A percentile compares a stretch with the other conserved stretches of the same genome.
Evolutionary conservation across 1,140 invertebrate genomes (phyloP).

Genomic region (Pseudomyrmex flavicornis): DNA sequence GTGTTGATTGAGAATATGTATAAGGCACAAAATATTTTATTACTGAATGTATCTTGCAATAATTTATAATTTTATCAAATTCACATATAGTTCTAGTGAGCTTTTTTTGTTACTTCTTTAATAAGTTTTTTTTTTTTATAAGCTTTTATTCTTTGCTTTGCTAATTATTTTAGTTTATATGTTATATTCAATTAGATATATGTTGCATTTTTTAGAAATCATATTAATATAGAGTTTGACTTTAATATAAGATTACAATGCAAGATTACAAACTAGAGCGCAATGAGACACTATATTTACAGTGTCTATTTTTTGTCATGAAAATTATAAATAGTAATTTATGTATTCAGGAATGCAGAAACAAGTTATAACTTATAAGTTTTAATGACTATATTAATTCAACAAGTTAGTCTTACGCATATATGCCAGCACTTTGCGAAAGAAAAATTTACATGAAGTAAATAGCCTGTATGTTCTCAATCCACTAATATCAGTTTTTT

Average conservation of each 20-base stretch:
- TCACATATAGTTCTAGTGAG: conserved; percentile 43
- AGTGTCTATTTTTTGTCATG: conserved; percentile 40
- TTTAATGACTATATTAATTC: conserved; percentile 5
- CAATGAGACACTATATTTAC: conserved; percentile 20
- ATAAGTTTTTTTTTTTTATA: conserved; percentile 18
- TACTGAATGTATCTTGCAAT: conserved; percentile 46
- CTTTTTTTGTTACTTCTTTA: conserved; percentile 39
- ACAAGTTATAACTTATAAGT: not conserved
- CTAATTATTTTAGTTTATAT: too few relatives aligned
- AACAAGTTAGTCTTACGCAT: not conserved
- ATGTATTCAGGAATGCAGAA: conserved; percentile 8
- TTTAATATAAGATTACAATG: not conserved
- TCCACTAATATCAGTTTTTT: conserved; percentile 18
- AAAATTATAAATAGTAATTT: conserved; percentile 23
- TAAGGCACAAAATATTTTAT: conserved; percentile 34
- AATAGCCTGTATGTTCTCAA: conserved; percentile 4
- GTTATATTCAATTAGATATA: conserved; percentile 31
- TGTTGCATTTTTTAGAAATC: conserved; percentile 25
- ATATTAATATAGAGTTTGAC: conserved; percentile 52
- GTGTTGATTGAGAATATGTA: conserved; percentile 10
- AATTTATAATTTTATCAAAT: conserved; percentile 17
- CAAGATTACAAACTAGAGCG: conserved; percentile 23
- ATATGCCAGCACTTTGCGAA: not conserved
- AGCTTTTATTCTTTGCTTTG: not conserved
- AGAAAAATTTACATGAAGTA: not conserved